Percentiles rank a stretch among this genome's conserved stretches.
phyloP scores from a whole-genome alignment of 2,888 invertebrate species.

The Macrosiphum euphorbiae region DNA sequence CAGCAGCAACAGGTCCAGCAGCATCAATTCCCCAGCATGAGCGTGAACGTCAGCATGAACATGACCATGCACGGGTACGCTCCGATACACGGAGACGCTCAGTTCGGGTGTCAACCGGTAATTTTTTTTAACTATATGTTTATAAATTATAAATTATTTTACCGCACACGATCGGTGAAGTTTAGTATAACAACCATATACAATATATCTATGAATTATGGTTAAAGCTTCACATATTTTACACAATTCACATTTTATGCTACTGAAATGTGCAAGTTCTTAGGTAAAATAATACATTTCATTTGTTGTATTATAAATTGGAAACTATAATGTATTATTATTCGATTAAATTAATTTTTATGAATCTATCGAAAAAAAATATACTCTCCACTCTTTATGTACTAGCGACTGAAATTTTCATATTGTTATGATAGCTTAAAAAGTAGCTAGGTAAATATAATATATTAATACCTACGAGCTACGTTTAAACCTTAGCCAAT shows the following conservation, averaged over 20 bases:
- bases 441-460: not conserved
- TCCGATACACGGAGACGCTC: conserved; percentile 71
- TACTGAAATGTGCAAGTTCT: not conserved
- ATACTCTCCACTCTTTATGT: not conserved
- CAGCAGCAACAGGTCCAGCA: conserved; percentile 55
- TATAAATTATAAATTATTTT: not conserved
- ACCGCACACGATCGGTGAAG: not conserved
- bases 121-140: conserved; percentile 45
- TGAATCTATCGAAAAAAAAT: not conserved
- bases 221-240: too few species aligned
- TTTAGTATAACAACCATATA: not conserved
- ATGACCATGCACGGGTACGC: conserved; percentile 90
- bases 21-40: conserved; percentile 86
- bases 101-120: conserved; percentile 80
- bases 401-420: not conserved
- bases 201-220: not conserved
- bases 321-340: not conserved
- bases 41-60: conserved; percentile 97
- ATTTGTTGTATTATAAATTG: not conserved
- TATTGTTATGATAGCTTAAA: not conserved
- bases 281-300: not conserved
- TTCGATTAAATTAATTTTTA: not conserved
- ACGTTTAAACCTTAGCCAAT: not conserved
- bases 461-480: too few species aligned
- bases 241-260: not conserved